Base-by-base conservation (phyloP, 2,113 vertebrate species). In the Origma solitaria region DNA sequence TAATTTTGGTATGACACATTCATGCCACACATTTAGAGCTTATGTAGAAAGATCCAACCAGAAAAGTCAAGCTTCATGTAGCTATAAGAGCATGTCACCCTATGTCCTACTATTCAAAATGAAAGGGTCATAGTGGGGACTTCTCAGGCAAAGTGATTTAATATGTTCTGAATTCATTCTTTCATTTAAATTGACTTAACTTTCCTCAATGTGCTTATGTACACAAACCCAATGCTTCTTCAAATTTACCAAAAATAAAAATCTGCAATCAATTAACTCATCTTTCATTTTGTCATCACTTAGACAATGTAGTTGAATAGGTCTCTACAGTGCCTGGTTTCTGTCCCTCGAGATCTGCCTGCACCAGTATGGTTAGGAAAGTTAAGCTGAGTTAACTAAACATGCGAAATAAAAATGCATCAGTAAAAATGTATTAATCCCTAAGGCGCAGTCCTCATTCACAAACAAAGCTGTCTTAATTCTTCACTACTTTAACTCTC, bases 251-350 rank as follows among this genome's bases (percentile, higher is more conserved):
- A 92, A 77, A 95, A 96, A 94, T 87, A 95, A 95, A 92, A 66
- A 66, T 82, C 93, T 97, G 95, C 91, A 70, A 37, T 89, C 87
- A 94, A 95, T 95, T 93, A 97, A 71, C 56, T 91, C 95, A 91
- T 94, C 82, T 91, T 91, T 94, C 92, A 94, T 93, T 65, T 76
- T 96, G 92, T 95, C 95, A 86, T 69, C 95, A 80, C 85, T 91
- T 80, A 80, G 61, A 94, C 93, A 97, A 94, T 92, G 90, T 16
- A 92, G 61, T 8, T 90, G 84, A 94, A 87, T 76, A 89, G 45
- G 62, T 66, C 86, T 80, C 84, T 86, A 42, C 75, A 77, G 56
- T 62, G 93, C 82, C 85, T 92, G 16, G 21, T 57, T 82, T 57
- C 53, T 37, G 50, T 91, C 96, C 68, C 93, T 82, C 0, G 87